Evolutionary conservation across 2,113 vertebrate species (phyloP), one percentile per base, ranked within the genome.

Genomic region (Colossoma macropomum): DNA sequence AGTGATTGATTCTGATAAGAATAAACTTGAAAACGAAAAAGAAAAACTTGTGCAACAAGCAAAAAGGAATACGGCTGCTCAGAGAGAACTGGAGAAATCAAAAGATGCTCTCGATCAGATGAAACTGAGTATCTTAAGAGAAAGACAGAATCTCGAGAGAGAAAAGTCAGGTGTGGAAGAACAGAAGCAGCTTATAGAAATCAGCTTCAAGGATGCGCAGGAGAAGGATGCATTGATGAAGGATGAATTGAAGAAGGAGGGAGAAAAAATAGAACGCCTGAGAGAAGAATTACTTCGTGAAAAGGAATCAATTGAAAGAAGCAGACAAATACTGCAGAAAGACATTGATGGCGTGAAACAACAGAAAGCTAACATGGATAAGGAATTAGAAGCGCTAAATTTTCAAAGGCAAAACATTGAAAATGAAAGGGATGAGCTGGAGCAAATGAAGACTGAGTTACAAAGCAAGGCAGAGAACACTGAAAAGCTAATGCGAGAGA

Each of bases 71-170:
- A 45, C 10, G 41, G 41, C 41, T 45, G 41, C 41, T 45, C 50
- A 52, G 17, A 68, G 50, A 45, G 34, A 50, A 52, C 66, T 75
- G 56, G 0, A 72, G 1, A 78, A 50, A 32, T 76, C 78, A 12
- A 66, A 2, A 75, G 73, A 65, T 13, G 6, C 0, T 23, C n/a
- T 85, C 16, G 84, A 84, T 48, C 50, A 79, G 25, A 45, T 71
- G 28, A 84, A 77, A 80, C 52, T 13, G 13, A 72, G 68, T 15
- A 84, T 81, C 15, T 66, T 52, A 41, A 84, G 60, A 60, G 45
- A 75, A 80, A 83, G 8, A 23, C 13, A 25, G 2, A 60, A 48
- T 25, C 1, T 77, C 45, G 50, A 83, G 25, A 68, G 48, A 15
- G 25, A 60, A 12, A 76, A 34, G 19, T 23, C 70, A 12, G n/a